These are phyloP conservation scores for Drosophila kanapiae DNA, from an alignment of 1,140 invertebrate genomes.

Conservation along the genomic window DNA sequence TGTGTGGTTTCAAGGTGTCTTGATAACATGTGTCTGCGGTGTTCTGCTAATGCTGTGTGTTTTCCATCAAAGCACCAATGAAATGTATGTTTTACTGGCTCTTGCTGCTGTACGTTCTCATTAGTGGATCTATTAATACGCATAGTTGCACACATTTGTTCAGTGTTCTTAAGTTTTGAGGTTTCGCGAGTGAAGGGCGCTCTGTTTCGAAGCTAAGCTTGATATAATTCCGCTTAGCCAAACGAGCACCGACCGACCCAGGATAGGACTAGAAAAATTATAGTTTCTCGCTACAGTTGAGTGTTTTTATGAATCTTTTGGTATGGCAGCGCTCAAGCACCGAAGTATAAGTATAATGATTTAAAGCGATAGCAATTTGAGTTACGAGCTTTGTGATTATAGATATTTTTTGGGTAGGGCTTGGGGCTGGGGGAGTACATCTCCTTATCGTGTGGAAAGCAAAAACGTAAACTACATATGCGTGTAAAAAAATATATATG, in stretches of 20 bases:
- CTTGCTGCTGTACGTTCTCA: conserved; percentile 11
- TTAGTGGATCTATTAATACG: conserved; percentile 30
- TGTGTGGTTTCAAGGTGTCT: conserved; percentile 32
- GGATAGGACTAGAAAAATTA: conserved; percentile 67
- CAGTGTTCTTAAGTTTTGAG: conserved; percentile 19
- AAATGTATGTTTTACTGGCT: conserved; percentile 30
- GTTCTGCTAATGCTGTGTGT: conserved; percentile 24
- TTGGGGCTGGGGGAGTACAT: conserved; percentile 6
- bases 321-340: conserved; percentile 47
- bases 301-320: conserved; percentile 24
- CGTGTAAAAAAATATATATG: conserved; percentile 74
- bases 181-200: conserved; percentile 26
- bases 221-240: conserved; percentile 57
- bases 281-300: conserved; percentile 26
- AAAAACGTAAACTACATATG: conserved; percentile 65
- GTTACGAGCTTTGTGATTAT: conserved; percentile 39
- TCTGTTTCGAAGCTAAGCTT: conserved; percentile 71
- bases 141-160: conserved; percentile 37
- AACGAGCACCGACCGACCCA: conserved; percentile 57
- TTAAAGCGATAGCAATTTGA: conserved; percentile 43
- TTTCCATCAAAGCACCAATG: conserved; percentile 42
- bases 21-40: conserved; percentile 60
- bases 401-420: conserved; percentile 6
- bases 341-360: conserved; percentile 34
- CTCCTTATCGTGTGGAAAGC: conserved; percentile 39